A percentile compares a stretch with the other conserved stretches of the same genome.
phyloP scores from a whole-genome alignment of 2,888 invertebrate genomes.

The Coremacera marginata region DNA sequence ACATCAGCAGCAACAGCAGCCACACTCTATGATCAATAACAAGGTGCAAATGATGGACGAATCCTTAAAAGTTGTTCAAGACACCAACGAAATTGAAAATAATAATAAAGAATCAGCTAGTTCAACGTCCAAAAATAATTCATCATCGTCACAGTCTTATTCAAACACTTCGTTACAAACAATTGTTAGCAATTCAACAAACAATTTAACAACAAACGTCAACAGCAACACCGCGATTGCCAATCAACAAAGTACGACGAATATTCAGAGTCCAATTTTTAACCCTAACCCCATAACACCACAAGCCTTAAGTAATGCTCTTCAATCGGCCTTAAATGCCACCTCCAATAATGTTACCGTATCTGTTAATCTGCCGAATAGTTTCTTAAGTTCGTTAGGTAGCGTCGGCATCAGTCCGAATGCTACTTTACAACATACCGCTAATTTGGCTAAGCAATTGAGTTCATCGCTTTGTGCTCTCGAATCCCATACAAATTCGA shows the following conservation, averaged over 20 bases:
- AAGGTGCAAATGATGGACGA: constrained; percentile 43
- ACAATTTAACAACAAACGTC: constrained; percentile 17
- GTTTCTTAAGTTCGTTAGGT: constrained; percentile 53
- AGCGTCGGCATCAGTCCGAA: constrained; percentile 40
- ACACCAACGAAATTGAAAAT: constrained; percentile 38
- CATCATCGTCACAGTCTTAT: constrained; percentile 43
- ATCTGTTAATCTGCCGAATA: constrained; percentile 49
- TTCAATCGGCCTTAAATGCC: constrained; percentile 57
- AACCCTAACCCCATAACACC: constrained; percentile 44
- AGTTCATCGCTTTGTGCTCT: constrained; percentile 28
- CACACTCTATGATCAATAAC: constrained; percentile 39
- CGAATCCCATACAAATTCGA: constrained; percentile 39
- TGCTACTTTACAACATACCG: constrained; percentile 43
- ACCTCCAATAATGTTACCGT: constrained; percentile 43
- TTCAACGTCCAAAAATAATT: constrained; percentile 17
- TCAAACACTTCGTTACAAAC: constrained; percentile 43
- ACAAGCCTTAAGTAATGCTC: constrained; percentile 50
- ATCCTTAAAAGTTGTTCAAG: constrained; percentile 33
- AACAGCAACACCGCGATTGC: constrained; percentile 46
- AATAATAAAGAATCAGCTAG: constrained; percentile 10
- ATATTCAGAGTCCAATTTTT: constrained; percentile 19
- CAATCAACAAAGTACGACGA: constrained; percentile 38
- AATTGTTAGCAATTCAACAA: constrained; percentile 11
- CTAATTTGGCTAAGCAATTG: constrained; percentile 37
- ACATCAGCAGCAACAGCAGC: constrained; percentile 1